Base-by-base conservation (phyloP, 1,140 invertebrate genomes). In the Drosophila rhopaloa region DNA sequence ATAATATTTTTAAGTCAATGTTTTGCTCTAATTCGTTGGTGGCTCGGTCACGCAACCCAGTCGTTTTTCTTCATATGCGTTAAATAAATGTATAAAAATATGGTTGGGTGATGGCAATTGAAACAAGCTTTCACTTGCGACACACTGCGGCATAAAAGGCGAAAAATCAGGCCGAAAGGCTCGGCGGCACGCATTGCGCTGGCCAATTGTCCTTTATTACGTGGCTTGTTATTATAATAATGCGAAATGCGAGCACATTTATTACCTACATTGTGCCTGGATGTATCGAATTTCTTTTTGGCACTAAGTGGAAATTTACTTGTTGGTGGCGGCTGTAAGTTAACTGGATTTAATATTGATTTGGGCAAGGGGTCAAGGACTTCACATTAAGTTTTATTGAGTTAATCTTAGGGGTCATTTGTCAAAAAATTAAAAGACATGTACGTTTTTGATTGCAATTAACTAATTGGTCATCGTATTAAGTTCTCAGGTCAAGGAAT, bases 21-120 rank as follows among this genome's bases (percentile, higher is more conserved):
- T 76, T 76, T 78, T 60, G 57, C 80, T 88, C 76, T 79, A 89
- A 89, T 80, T 89, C 81, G 59, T 56, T 67, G 83, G 50, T 58
- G 57, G 56, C 13, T 54, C 46, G 67, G 83, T 82, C 83, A 88
- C 83, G 82, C 82, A 79, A 88, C 63, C 74, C 65, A 68, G 70
- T 86, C 83, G 75, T 86, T 88, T 86, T 81, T 88, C 79, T 88
- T 76, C 82, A 86, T 79, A 76, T 88, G 82, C 70, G 78, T 88
- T 82, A 79, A 79, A 86, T 86, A 76, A 66, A 66, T 77, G 37
- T 56, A 53, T 73, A 58, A 43, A 55, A 51, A 65, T 65, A 73
- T 76, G 61, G 59, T 59, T 24, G 47, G 55, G 41, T 51, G 62
- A 61, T 65, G 58, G 63, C 32, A 19, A 37, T 14, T 60, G 57